Evolutionary conservation across 2,888 invertebrate species (phyloP).

Genomic region (Drosophila borealis): DNA sequence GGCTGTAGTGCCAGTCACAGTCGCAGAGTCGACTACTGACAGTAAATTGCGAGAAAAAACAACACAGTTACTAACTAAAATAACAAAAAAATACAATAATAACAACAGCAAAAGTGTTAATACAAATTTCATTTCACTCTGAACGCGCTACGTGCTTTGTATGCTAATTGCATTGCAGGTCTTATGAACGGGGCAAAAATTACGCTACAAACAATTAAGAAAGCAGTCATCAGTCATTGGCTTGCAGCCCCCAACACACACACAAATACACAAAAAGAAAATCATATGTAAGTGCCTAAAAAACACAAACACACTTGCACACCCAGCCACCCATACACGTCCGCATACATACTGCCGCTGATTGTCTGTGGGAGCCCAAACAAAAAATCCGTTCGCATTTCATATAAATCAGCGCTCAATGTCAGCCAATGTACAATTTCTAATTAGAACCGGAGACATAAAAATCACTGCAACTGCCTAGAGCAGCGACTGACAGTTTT

Average conservation of each 20-base stretch:
- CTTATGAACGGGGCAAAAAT: slow-evolving; percentile 23
- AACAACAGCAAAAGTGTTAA: slow-evolving; percentile 54
- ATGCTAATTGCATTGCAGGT: slow-evolving; percentile 65
- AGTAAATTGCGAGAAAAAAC: slow-evolving; percentile 16
- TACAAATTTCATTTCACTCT: slow-evolving; percentile 63
- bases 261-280: neutral
- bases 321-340: neutral
- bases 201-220: slow-evolving; percentile 56
- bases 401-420: slow-evolving; percentile 75
- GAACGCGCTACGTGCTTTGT: slow-evolving; percentile 69
- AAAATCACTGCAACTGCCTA: slow-evolving; percentile 60
- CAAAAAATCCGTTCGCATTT: slow-evolving; percentile 53
- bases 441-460: slow-evolving; percentile 78
- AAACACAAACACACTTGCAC: slow-evolving; percentile 3
- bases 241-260: slow-evolving; percentile 23
- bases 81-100: slow-evolving; percentile 14
- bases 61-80: slow-evolving; percentile 32
- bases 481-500: slow-evolving; percentile 23
- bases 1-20: slow-evolving; percentile 2
- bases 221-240: slow-evolving; percentile 61
- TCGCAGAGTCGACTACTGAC: slow-evolving; percentile 14
- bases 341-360: slow-evolving; percentile 6
- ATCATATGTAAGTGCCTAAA: neutral
- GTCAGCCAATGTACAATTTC: slow-evolving; percentile 66
- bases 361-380: slow-evolving; percentile 62